Percentiles rank a stretch among this genome's conserved stretches.
phyloP scores from a whole-genome alignment of 2,888 invertebrate species.

The Dryococelus australis region DNA sequence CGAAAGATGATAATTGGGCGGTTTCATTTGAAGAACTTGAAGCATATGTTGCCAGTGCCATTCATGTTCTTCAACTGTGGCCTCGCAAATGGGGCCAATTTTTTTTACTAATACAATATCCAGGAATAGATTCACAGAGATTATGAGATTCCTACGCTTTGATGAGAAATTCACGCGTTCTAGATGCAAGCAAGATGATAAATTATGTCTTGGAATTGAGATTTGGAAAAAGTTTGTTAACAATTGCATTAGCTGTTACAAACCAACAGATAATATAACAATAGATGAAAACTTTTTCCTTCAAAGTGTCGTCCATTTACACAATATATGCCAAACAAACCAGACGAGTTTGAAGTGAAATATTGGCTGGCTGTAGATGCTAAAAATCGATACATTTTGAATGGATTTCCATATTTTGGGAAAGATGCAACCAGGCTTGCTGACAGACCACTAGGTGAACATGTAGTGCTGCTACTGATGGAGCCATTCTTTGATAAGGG shows the following conservation, averaged over 20 bases:
- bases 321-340: constrained; percentile 19
- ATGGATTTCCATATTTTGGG: not conserved
- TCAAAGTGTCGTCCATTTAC: constrained; percentile 18
- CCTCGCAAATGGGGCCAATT: not conserved
- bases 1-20: constrained; percentile 3
- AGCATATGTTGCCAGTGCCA: not conserved
- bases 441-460: not conserved
- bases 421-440: no score
- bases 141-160: constrained; percentile 11
- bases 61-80: not conserved
- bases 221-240: not conserved
- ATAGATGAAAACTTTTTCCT: not conserved
- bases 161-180: not conserved
- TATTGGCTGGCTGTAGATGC: constrained; percentile 20
- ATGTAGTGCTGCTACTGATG: not conserved
- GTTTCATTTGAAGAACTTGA: not conserved
- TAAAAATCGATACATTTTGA: not conserved
- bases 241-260: no score
- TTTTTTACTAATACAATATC: not conserved
- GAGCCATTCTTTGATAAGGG: not conserved
- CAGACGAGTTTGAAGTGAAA: not conserved
- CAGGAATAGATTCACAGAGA: not conserved
- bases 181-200: not conserved
- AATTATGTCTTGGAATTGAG: not conserved
- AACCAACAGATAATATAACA: no score